Conservation (phyloP, 2,113 vertebrate species). For the Hyperoodon ampullatus region DNA sequence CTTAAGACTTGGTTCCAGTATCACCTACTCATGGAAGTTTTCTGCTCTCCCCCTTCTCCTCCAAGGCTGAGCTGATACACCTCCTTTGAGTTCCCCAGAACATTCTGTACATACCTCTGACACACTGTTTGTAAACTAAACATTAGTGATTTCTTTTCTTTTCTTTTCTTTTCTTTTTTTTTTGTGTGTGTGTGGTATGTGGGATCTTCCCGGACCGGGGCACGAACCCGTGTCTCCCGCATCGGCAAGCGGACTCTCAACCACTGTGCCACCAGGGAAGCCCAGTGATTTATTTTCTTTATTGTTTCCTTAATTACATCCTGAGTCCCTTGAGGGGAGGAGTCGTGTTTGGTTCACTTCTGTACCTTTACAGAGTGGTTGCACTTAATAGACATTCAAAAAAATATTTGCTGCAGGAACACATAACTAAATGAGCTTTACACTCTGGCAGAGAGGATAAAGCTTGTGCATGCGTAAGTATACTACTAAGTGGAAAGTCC, state of each 20-base stretch:
- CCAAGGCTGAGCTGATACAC: neutral
- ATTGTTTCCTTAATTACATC: neutral
- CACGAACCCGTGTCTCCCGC: no score
- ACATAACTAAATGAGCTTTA: neutral
- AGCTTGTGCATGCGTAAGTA: neutral
- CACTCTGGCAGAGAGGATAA: neutral
- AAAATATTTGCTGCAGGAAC: conserved; percentile 8
- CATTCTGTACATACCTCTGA: neutral
- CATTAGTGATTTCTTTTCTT: conserved; percentile 18
- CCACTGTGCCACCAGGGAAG: no score
- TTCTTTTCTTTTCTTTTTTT: neutral
- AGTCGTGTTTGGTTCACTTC: neutral
- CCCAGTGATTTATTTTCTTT: neutral
- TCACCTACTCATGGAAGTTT: neutral
- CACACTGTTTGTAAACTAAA: neutral
- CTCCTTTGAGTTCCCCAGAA: neutral
- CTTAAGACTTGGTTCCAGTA: neutral
- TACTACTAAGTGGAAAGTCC: neutral
- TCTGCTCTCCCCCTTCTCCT: neutral
- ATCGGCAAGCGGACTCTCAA: no score
- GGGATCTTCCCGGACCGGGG: no score
- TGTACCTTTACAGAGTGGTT: neutral
- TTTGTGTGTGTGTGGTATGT: no score
- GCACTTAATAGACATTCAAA: neutral
- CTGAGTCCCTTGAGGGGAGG: neutral